These are phyloP conservation scores for Cephonodes hylas DNA, from an alignment of 2,888 invertebrate genomes.

Conservation along the genomic window DNA sequence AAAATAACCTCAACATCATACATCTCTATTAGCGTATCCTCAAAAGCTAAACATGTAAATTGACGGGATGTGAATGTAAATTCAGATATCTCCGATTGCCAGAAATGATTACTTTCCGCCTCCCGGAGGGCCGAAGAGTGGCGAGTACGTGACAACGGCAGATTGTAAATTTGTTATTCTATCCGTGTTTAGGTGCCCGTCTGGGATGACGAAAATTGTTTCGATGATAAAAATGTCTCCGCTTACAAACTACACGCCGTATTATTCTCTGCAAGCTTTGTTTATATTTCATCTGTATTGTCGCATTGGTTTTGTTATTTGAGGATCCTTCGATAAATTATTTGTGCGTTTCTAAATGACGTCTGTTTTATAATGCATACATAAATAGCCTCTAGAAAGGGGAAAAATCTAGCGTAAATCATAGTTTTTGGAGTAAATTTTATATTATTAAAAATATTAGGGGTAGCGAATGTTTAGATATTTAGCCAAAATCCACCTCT, in stretches of 20 bases:
- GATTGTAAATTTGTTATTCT: conserved; percentile 78
- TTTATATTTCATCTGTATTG: not conserved
- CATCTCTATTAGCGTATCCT: not conserved
- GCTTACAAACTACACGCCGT: conserved; percentile 46
- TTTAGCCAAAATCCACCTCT: too few relatives aligned
- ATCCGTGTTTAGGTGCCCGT: conserved; percentile 67
- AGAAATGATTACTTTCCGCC: conserved; percentile 74
- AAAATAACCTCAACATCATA: too few relatives aligned
- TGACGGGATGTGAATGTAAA: conserved; percentile 69
- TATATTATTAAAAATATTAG: too few relatives aligned
- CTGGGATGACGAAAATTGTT: conserved; percentile 74
- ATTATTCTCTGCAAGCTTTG: not conserved
- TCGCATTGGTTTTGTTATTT: not conserved
- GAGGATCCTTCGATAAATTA: not conserved
- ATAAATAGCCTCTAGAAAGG: too few relatives aligned
- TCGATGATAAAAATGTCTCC: conserved; percentile 59
- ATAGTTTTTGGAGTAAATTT: too few relatives aligned
- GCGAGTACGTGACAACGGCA: conserved; percentile 68
- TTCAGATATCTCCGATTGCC: conserved; percentile 66
- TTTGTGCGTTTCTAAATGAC: not conserved
- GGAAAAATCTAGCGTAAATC: too few relatives aligned
- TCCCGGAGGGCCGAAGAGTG: conserved; percentile 63
- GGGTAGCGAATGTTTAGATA: too few relatives aligned
- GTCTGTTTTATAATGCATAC: not conserved
- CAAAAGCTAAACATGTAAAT: conserved; percentile 59